Evolutionary conservation across 1,140 invertebrate genomes (phyloP), one percentile per base, ranked within the genome.

Genomic region (Drosophila pseudoobscura): DNA sequence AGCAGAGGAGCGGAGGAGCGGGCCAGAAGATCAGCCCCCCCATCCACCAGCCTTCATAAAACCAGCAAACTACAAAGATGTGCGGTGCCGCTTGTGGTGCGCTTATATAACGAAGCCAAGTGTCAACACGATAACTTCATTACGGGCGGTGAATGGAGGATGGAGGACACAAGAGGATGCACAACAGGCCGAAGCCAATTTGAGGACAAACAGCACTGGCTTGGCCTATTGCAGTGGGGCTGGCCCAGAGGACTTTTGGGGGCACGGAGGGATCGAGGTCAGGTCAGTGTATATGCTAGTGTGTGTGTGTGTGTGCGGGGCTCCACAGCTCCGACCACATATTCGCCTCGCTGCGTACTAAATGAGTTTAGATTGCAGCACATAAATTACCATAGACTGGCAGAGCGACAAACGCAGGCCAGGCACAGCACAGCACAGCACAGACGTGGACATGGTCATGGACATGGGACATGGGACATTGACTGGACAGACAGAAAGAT

Each of bases 91-190:
- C 56, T 54, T 72, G 66, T 22, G 58, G 58, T 51, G 46, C 39
- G 43, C 61, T 45, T 70, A 78, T 66, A 66, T 71, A 78, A 87
- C 69, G 43, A 78, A 83, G 78, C 63, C 78, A 76, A 88, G 83
- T 87, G 83, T 87, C 83, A 82, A 87, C 83, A 87, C 68, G 85
- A 87, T 87, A 87, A 88, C 78, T 87, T 87, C 75, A 88, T 88
- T 88, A 78, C 49, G 39, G 55, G 46, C 44, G 15, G 43, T 59
- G 45, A 29, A n/a, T 8, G 13, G 43, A 31, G 43, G 35, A 35
- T 11, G 9, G 45, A 54, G 53, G 60, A 57, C 60, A 45, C 66
- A 53, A 8, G 54, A n/a, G 60, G 26, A 69, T 74, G 63, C 73
- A 80, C 44, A 9, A 39, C 29, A 59, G 46, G 47, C 51, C 71